These are phyloP conservation scores for Sphecodes monilicornis DNA, from an alignment of 2,888 invertebrate species.

Conservation along the genomic window DNA sequence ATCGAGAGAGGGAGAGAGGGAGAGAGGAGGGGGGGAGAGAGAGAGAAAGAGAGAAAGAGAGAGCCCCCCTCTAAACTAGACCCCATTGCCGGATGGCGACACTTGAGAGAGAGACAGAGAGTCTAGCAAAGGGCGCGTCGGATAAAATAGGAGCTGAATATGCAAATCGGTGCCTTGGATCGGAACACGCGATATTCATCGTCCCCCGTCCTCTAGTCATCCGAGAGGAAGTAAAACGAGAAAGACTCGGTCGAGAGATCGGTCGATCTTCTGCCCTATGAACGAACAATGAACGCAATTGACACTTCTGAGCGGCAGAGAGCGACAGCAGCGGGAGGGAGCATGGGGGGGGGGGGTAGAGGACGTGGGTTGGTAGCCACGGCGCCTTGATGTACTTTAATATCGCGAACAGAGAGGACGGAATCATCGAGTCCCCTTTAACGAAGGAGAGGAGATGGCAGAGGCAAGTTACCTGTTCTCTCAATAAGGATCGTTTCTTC, in stretches of 20 bases:
- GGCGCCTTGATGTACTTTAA: constrained; percentile 72
- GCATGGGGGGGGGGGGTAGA: constrained; percentile 5
- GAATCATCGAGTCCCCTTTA: constrained; percentile 73
- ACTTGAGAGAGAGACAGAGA: background rate
- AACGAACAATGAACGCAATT: constrained; percentile 72
- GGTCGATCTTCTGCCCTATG: constrained; percentile 58
- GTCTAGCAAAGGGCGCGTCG: background rate
- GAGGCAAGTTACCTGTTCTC: constrained; percentile 66
- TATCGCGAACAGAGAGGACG: constrained; percentile 73
- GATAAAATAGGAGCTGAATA: background rate
- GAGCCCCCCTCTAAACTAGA: background rate
- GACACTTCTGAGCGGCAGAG: constrained; percentile 63
- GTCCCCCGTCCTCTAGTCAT: background rate
- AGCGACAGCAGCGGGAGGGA: background rate
- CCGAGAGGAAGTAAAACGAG: constrained; percentile 13
- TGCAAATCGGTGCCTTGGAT: background rate
- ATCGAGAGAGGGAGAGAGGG: background rate
- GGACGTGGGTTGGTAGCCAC: constrained; percentile 33
- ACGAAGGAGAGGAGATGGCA: constrained; percentile 65
- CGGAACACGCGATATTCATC: background rate
- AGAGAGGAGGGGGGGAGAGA: background rate
- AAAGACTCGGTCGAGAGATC: constrained; percentile 38
- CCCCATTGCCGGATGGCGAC: constrained; percentile 6
- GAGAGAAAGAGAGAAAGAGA: too few relatives aligned
- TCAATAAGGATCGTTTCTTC: constrained; percentile 71